Evolutionary conservation across 2,797 vertebrate genomes (phyloP).

Genomic region (Gadopsis bispinosus): DNA sequence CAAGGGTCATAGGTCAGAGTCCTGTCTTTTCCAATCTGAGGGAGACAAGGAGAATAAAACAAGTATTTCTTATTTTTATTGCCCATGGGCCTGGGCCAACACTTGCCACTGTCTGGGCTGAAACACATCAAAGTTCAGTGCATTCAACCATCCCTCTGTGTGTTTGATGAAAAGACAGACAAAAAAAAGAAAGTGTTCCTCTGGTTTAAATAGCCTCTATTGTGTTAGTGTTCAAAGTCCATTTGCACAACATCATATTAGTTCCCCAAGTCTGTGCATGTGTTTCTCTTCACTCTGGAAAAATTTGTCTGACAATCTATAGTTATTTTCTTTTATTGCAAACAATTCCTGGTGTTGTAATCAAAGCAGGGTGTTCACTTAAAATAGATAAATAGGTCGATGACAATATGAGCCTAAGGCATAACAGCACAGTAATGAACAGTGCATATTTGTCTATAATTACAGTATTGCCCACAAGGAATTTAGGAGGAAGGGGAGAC

Average conservation of each 20-base stretch:
- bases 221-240: constrained; percentile 75
- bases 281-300: constrained; percentile 77
- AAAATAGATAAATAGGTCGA: constrained; percentile 67
- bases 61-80: constrained; percentile 50
- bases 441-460: constrained; percentile 81
- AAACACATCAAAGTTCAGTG: constrained; percentile 73
- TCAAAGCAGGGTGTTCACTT: constrained; percentile 78
- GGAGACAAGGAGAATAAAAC: constrained; percentile 58
- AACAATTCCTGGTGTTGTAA: constrained; percentile 76
- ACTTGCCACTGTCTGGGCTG: constrained; percentile 51
- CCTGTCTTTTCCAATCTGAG: constrained; percentile 94
- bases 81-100: constrained; percentile 44
- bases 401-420: constrained; percentile 69
- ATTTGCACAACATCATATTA: constrained; percentile 74
- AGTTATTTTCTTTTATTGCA: constrained; percentile 64
- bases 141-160: constrained; percentile 64
- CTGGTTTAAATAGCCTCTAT: constrained; percentile 76
- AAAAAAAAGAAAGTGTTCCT: constrained; percentile 51
- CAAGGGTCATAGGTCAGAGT: constrained; percentile 93
- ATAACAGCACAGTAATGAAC: constrained; percentile 72
- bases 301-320: constrained; percentile 62
- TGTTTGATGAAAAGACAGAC: constrained; percentile 60
- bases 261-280: constrained; percentile 71
- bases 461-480: constrained; percentile 74
- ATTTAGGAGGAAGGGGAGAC: constrained; percentile 61